A percentile compares a stretch with the other conserved stretches of the same genome.
Conservation (phyloP, 2,113 vertebrate species). For the Monopterus albus region DNA sequence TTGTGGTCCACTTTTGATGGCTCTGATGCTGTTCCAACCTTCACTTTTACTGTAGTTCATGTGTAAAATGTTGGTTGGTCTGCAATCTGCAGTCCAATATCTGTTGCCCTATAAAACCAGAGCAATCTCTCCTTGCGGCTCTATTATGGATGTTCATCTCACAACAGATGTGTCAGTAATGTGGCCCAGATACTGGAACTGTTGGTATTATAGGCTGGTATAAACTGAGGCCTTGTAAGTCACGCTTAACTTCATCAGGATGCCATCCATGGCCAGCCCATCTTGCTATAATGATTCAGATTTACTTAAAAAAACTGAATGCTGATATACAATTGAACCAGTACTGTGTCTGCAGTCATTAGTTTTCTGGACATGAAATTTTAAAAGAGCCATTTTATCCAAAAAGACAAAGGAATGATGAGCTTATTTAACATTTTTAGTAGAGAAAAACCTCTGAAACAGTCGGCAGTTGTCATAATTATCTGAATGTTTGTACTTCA, state of each 20-base stretch:
- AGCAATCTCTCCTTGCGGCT: slow-evolving; percentile 48
- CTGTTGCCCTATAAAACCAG: slow-evolving; percentile 63
- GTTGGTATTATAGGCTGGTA: slow-evolving; percentile 45
- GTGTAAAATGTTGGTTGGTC: slow-evolving; percentile 67
- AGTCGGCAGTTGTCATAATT: neutral
- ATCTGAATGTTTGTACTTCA: neutral
- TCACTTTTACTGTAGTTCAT: slow-evolving; percentile 64
- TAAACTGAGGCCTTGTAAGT: slow-evolving; percentile 58
- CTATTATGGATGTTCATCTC: slow-evolving; percentile 57
- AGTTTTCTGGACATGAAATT: slow-evolving; percentile 2
- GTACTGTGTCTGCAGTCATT: neutral
- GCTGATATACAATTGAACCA: neutral
- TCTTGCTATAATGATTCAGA: slow-evolving; percentile 14
- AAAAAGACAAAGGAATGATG: neutral
- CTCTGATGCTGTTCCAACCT: slow-evolving; percentile 46
- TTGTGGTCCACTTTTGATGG: slow-evolving; percentile 45
- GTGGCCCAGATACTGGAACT: slow-evolving; percentile 47
- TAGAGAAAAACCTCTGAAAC: neutral
- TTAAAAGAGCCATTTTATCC: neutral
- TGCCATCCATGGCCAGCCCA: slow-evolving; percentile 31
- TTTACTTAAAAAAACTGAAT: neutral
- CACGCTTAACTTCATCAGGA: slow-evolving; percentile 50
- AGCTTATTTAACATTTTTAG: neutral
- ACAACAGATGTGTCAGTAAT: slow-evolving; percentile 68
- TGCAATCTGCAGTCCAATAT: slow-evolving; percentile 61